Evolutionary conservation across 2,888 invertebrate genomes (phyloP), one percentile per base, ranked within the genome.

Genomic region (Macrosoma leucophasiata): DNA sequence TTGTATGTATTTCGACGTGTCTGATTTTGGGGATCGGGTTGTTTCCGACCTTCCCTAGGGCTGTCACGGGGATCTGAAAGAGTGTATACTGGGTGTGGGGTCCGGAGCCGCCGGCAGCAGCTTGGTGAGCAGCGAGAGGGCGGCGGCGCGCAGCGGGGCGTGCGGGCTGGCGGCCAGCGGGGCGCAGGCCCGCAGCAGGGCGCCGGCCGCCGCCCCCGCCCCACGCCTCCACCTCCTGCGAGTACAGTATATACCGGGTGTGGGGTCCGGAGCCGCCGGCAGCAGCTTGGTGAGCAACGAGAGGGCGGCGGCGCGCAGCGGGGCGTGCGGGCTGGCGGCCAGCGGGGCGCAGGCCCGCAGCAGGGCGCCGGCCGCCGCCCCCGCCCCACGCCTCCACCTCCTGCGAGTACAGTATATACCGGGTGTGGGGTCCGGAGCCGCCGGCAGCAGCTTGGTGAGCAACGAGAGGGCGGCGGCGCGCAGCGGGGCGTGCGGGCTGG

Each of bases 301-400:
- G 50, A 94, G 90, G 8, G 95, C 91, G 32, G 91, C 79, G 31
- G 86, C 78, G 18, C 97, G 86, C 36, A 93, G 87, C 46, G 86
- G 54, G 10, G 60, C 60, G 62, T 67, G 67, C 29, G 64, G 72
- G 32, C 87, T 75, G 49, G 88, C 86, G 37, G 61, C 59, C 56
- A 87, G 62, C 56, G 71, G 60, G 45, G 78, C 73, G 55, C 77
- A 60, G 33, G 82, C 74, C 4, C 91, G 91, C 49, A 71, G 47
- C 37, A 74, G 22, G 1, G 57, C 50, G 35, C 24, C 48, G 32
- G 81, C 72, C 21, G 40, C 37, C 4, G 9, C 36, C 12, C 57
- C 46, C 39, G 46, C 81, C 82, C 82, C 82, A 82, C 51, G 72
- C 50, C 38, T 82, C 82, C 33, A 82, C 44, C 59, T 82, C 82